Evolutionary conservation across 2,797 vertebrate genomes (phyloP).

Genomic region (Danio kyathit): DNA sequence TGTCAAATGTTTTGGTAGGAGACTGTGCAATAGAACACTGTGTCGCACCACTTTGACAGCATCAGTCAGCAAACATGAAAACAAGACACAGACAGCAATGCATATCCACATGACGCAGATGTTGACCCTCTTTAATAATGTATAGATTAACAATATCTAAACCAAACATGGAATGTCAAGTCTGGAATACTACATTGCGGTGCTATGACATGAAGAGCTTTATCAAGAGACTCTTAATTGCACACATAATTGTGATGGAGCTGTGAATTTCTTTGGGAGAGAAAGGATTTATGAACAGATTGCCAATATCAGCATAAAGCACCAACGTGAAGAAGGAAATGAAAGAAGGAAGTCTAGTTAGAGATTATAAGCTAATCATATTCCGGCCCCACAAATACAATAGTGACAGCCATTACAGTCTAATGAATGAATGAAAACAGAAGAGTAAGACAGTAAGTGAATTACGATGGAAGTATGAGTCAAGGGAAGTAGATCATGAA

Average conservation of each 20-base stretch:
- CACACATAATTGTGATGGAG: background rate
- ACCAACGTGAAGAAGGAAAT: constrained; percentile 7
- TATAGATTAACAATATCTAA: background rate
- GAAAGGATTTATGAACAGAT: background rate
- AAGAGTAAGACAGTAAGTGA: background rate
- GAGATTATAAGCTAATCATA: constrained; percentile 24
- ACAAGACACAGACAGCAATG: background rate
- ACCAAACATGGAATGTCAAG: background rate
- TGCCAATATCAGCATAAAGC: background rate
- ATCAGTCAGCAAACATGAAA: background rate
- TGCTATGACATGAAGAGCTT: background rate
- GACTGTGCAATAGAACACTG: background rate
- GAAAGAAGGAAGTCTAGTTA: background rate
- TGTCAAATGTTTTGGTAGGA: background rate
- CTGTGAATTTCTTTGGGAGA: background rate
- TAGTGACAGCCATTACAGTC: background rate
- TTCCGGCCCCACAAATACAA: constrained; percentile 9
- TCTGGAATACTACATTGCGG: background rate
- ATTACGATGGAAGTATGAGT: background rate
- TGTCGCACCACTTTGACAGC: background rate
- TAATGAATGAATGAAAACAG: background rate
- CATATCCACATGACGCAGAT: background rate
- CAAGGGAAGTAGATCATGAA: constrained; percentile 1
- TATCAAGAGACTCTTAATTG: background rate
- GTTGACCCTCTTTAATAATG: background rate